These are phyloP conservation scores for Aphaenogaster floridana DNA, from an alignment of 1,140 invertebrate species.

Conservation along the genomic window DNA sequence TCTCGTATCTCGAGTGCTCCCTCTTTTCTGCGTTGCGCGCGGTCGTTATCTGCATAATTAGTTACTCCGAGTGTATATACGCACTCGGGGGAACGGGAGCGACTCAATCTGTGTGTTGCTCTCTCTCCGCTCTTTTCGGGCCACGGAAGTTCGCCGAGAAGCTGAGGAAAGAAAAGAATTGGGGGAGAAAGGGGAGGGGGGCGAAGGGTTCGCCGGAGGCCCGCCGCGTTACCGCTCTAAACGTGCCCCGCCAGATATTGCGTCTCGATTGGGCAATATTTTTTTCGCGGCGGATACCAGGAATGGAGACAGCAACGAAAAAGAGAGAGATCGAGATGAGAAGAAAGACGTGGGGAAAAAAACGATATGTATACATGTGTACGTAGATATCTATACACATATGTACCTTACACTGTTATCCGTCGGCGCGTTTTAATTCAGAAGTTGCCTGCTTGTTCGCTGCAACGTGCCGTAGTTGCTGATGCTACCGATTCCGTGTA, in stretches of 20 bases:
- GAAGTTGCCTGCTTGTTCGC: slow-evolving; percentile 19
- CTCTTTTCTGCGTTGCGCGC: slow-evolving; percentile 73
- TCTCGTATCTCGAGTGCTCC: slow-evolving; percentile 77
- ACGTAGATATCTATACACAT: neutral
- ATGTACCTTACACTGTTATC: neutral
- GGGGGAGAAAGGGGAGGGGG: neutral
- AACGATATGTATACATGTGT: neutral
- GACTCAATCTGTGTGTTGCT: slow-evolving; percentile 79
- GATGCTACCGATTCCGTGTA: slow-evolving; percentile 35
- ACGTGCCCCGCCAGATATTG: slow-evolving; percentile 40
- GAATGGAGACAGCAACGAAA: slow-evolving; percentile 1
- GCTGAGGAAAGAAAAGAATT: slow-evolving; percentile 32
- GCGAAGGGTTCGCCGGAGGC: neutral
- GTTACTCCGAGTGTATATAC: slow-evolving; percentile 77
- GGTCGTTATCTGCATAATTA: slow-evolving; percentile 83
- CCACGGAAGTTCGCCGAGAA: neutral
- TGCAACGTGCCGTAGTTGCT: slow-evolving; percentile 27
- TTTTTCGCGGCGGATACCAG: slow-evolving; percentile 24
- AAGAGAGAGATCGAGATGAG: neutral
- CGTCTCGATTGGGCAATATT: slow-evolving; percentile 24
- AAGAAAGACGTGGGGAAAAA: neutral
- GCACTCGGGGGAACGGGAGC: slow-evolving; percentile 73
- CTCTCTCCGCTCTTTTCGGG: neutral
- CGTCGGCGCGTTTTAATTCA: slow-evolving; percentile 39
- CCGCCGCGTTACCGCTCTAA: slow-evolving; percentile 40